Evolutionary conservation across 2,797 vertebrate species (phyloP).

Genomic region (Gallinago stenura): DNA sequence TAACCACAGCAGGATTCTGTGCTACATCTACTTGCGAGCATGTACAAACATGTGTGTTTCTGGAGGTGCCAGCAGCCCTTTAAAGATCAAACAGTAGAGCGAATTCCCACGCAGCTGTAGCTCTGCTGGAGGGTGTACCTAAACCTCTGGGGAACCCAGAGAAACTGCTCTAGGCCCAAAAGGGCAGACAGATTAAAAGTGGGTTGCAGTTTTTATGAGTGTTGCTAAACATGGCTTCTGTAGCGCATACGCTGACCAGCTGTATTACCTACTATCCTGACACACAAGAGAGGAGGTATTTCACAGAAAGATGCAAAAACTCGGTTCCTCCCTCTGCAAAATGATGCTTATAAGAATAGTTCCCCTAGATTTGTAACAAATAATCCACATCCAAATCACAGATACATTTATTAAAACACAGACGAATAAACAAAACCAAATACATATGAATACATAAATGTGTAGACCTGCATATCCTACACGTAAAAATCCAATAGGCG

Average conservation of each 20-base stretch:
- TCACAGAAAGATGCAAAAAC: neutral
- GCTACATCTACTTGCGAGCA: neutral
- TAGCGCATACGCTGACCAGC: neutral
- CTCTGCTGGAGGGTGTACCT: neutral
- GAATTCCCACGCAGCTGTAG: neutral
- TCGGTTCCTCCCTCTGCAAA: neutral
- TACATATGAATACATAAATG: neutral
- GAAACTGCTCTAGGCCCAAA: neutral
- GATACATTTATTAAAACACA: neutral
- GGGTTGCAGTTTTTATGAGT: neutral
- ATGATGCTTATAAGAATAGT: neutral
- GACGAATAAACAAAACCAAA: neutral
- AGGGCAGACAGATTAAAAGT: neutral
- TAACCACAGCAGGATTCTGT: neutral
- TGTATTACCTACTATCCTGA: neutral
- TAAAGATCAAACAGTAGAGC: neutral
- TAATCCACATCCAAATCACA: neutral
- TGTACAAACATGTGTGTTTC: neutral
- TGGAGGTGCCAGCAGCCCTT: neutral
- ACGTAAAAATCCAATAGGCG: neutral
- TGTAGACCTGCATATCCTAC: neutral
- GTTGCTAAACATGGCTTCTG: neutral
- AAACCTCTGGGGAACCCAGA: neutral
- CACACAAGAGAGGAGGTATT: fast-evolving
- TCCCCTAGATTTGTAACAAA: neutral